Evolutionary conservation across 2,888 invertebrate genomes (phyloP), one percentile per base, ranked within the genome.

Genomic region (Amorpha juglandis): DNA sequence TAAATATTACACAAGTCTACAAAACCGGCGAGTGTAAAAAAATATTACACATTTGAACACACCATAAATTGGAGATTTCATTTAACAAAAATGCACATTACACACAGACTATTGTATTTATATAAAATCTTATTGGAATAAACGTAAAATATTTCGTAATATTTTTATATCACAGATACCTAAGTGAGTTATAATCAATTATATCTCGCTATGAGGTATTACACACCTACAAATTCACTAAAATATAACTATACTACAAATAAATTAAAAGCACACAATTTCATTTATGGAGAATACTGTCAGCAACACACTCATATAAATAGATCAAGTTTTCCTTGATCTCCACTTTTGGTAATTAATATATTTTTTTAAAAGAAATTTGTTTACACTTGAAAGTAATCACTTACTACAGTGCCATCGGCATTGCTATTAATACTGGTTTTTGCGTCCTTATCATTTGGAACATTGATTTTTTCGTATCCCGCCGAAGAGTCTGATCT

Each of bases 161-260:
- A 86, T 79, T 82, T 82, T 83, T 84, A 90, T 92, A 92, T 92
- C 92, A 92, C 92, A 92, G 92, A 89, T 90, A 88, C 87, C 91
- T 86, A 90, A 83, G 89, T 90, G 90, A 91, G 88, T 89, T 88
- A 84, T 87, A 82, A 84, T 77, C 80, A 74, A 78, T 83, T 80
- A 82, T 81, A 86, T 86, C 81, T 85, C 82, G 78, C 79, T 72
- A 81, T 83, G 86, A 89, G 90, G 90, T 90, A 87, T 82, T 82
- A 84, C 75, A 80, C 72, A 83, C 74, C 76, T 84, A 83, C 76
- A 82, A 79, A 74, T 75, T 81, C 76, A 69, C 74, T 80, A 81
- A 79, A 80, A 80, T 83, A 58, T 58, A 58, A 58, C 58, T 58
- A 78, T 79, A 80, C 76, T 72, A 77, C 77, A 77, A 87, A 87